Evolutionary conservation across 2,797 vertebrate species (phyloP), one percentile per base, ranked within the genome.

Genomic region (Kryptopterus vitreolus): DNA sequence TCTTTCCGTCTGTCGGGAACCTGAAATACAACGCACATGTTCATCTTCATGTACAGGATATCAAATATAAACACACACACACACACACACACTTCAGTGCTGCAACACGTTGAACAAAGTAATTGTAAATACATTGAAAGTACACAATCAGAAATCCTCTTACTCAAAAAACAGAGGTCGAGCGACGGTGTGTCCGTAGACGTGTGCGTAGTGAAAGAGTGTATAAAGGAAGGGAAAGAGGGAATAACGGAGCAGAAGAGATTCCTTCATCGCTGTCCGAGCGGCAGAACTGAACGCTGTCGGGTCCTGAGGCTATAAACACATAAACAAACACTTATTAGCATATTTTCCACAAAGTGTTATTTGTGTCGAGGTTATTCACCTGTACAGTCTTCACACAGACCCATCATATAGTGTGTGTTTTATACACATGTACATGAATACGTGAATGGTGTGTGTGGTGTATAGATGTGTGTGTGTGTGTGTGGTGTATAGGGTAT

Each of bases 111-210:
- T 22, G 16, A 65, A 13, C 2, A n/a, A 43, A 43, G 12, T 13
- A 4, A 22, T 29, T 29, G 0, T 4, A 12, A 15, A 5, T 29
- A 59, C 57, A 13, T 13, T 26, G n/a, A 35, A n/a, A 15, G 11
- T 22, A 4, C 38, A 20, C 35, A 3, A n/a, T 48, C 8, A 20
- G 8, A 53, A 20, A 43, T 43, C 29, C 31, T 38, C 95, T 94
- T 86, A 96, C 96, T 96, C 95, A 69, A 96, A 96, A 85, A 96
- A 91, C 55, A 96, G 76, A 0, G 96, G 94, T 4, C 95, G 91
- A 11, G 93, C 92, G 0, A 96, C 95, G 0, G 95, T 96, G 84
- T 93, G 94, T 66, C 95, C 96, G 0, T 87, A 87, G 4, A 88
- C 53, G 16, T 96, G 95, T 7, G 95, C 93, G 0, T 84, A 93